Evolutionary conservation across 2,113 vertebrate genomes (phyloP), one percentile per base, ranked within the genome.

Genomic region (Semnopithecus entellus): DNA sequence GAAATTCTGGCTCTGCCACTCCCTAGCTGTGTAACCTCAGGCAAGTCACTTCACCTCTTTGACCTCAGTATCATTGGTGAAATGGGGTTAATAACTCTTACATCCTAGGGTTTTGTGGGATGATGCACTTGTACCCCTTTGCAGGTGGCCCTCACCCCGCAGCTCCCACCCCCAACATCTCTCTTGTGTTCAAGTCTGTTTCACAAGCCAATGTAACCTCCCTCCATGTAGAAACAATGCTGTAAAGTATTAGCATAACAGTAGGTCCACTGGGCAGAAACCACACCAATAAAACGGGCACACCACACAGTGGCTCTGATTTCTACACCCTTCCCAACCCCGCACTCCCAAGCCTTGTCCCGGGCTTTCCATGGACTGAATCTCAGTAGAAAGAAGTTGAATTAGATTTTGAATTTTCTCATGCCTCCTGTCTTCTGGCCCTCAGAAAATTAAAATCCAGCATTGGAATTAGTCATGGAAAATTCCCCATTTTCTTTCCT

Each of bases 401-500:
- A 48, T 38, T 83, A 9, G 59, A 40, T 81, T 81, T 92, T n/a
- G 30, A 68, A 5, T 66, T 40, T 91, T 10, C 40, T 72, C 25
- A 66, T 78, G 35, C 35, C 10, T 88, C 76, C 18, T 84, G n/a
- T 93, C 45, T 90, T 68, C 17, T 73, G 55, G 23, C 43, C 40
- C 22, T 95, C 72, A 83, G 79, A 92, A 94, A 88, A 81, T 88
- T 94, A 88, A 81, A 45, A 61, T 57, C 82, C 40, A 59, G 43
- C 68, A 45, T 72, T 88, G 8, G 70, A 85, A 81, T 85, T 50
- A n/a, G 52, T 88, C 18, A 23, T 78, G 35, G 81, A 45, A 88
- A 61, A 52, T 50, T 90, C 52, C 81, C 59, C 27, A 50, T 68
- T 64, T 30, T 82, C 14, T 88, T 35, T 4, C 10, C 43, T 23